Conservation (phyloP, 2,113 vertebrate genomes). For the Oophaga pumilio region DNA sequence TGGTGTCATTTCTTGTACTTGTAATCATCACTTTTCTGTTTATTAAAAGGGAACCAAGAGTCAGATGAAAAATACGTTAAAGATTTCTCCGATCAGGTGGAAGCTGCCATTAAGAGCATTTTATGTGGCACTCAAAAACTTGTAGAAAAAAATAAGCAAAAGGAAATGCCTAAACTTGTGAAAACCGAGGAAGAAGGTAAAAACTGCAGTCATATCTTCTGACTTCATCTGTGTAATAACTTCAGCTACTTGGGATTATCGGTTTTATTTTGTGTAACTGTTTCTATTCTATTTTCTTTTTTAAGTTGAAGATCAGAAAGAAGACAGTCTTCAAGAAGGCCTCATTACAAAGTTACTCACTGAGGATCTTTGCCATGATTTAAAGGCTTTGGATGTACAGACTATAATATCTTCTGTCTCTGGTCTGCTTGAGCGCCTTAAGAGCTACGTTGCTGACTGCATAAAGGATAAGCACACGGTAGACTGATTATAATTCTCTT, state of each 20-base stretch:
- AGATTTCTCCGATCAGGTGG: slow-evolving; percentile 82
- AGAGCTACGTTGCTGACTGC: slow-evolving; percentile 76
- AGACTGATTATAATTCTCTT: slow-evolving; percentile 48
- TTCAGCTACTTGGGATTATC: not conserved
- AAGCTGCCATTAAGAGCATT: slow-evolving; percentile 79
- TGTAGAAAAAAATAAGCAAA: slow-evolving; percentile 71
- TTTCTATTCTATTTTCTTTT: not conserved
- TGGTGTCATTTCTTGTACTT: too few species aligned
- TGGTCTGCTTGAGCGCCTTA: slow-evolving; percentile 78
- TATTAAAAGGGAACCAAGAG: slow-evolving; percentile 66
- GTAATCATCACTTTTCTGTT: not conserved
- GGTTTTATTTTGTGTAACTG: not conserved
- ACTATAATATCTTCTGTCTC: slow-evolving; percentile 73
- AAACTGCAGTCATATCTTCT: not conserved
- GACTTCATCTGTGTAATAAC: not conserved
- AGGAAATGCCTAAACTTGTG: slow-evolving; percentile 58
- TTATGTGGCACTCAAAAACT: slow-evolving; percentile 87
- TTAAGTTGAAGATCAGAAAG: slow-evolving; percentile 64
- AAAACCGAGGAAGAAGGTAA: slow-evolving; percentile 63
- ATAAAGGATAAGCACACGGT: slow-evolving; percentile 78
- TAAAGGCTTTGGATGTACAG: slow-evolving; percentile 78
- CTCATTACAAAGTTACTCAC: slow-evolving; percentile 85
- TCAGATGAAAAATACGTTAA: slow-evolving; percentile 72
- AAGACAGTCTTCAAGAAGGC: slow-evolving; percentile 78
- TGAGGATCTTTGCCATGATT: slow-evolving; percentile 80